Evolutionary conservation across 2,797 vertebrate species (phyloP), one percentile per base, ranked within the genome.

Genomic region (Artibeus lituratus): DNA sequence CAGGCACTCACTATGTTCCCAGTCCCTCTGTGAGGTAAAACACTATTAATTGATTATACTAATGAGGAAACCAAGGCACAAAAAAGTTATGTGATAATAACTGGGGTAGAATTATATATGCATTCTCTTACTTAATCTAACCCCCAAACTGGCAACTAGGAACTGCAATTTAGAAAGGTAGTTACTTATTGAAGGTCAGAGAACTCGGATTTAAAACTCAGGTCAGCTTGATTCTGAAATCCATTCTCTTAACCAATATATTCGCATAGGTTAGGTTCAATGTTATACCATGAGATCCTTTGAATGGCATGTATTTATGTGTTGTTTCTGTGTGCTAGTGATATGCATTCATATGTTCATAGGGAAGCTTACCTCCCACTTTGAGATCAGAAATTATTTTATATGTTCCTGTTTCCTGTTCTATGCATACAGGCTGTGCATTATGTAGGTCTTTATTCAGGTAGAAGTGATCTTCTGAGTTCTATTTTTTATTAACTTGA

Each of bases 401-500:
- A 24, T 65, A 84, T 11, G 73, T 90, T 85, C 85, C 62, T 62
- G 32, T 77, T 78, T 92, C 74, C 22, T 76, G 67, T 32, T 92
- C 80, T 83, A 49, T 51, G 77, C 92, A 89, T 47, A 80, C 0
- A 65, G 35, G 65, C 57, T 69, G 4, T 84, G n/a, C 44, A 89
- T 37, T 76, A 14, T 59, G 10, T 22, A 44, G 51, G 26, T 81
- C 86, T 96, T 86, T 53, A 92, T 42, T 95, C 16, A 96, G 15
- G 76, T 47, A 57, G 32, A 84, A 95, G 47, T 83, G 35, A 87
- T 80, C 19, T 81, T 78, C 44, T 21, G 47, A 90, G 26, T 44
- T 35, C 44, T 55, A 22, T 10, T 69, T 83, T 89, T 94, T 90
- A 88, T 73, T 90, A 91, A 87, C 39, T 87, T 96, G 32, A 90